Percentiles rank a stretch among this genome's conserved stretches.
phyloP scores from a whole-genome alignment of 2,113 vertebrate genomes.

The Ammospiza caudacuta region DNA sequence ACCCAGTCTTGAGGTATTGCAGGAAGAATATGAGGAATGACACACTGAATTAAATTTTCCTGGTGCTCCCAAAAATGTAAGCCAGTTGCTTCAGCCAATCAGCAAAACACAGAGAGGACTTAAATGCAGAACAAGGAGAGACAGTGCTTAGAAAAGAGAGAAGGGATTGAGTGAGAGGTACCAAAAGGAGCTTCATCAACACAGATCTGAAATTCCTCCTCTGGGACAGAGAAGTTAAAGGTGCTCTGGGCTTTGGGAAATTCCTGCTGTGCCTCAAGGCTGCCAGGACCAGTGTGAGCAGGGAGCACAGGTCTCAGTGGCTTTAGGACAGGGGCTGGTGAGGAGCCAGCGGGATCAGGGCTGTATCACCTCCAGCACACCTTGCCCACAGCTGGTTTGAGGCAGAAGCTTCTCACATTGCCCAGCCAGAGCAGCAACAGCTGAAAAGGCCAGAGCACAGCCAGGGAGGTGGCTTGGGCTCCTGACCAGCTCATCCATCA shows the following conservation, averaged over 20 bases:
- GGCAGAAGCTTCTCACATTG: background rate
- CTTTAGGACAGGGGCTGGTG: background rate
- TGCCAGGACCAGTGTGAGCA: background rate
- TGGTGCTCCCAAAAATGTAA: background rate
- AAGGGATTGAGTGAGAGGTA: background rate
- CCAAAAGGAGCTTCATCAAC: background rate
- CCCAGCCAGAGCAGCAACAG: background rate
- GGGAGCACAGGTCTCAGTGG: background rate
- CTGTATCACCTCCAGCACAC: background rate
- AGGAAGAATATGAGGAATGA: background rate
- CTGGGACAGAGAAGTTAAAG: background rate
- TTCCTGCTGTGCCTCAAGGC: background rate
- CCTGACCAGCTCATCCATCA: background rate
- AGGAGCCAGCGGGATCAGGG: rapidly evolving
- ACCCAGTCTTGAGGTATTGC: background rate
- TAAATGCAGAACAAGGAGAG: background rate
- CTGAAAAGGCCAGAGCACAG: background rate
- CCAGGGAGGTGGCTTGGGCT: background rate
- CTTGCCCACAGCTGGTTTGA: background rate
- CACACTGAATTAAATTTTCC: background rate
- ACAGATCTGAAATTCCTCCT: background rate
- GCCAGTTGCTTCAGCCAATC: background rate
- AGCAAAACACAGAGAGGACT: background rate
- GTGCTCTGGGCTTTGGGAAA: background rate
- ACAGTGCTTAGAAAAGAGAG: background rate